Evolutionary conservation across 2,113 vertebrate species (phyloP), one percentile per base, ranked within the genome.

Genomic region (Passer domesticus): DNA sequence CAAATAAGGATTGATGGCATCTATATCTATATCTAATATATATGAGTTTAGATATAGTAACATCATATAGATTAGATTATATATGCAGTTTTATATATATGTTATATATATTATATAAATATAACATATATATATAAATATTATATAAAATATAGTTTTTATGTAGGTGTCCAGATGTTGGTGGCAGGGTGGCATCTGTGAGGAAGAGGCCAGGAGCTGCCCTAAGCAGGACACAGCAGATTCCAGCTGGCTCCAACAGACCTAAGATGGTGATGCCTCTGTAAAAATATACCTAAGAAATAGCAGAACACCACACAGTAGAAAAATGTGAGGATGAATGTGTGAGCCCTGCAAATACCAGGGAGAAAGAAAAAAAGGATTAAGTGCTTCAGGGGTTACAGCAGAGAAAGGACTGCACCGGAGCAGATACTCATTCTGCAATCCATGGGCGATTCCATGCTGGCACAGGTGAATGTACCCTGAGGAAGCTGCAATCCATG

Each of bases 361-460:
- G 89, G 20, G 13, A 73, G 5, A 77, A 52, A 72, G 7, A 41
- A 73, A 30, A 25, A 46, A 47, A 13, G 5, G 7, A 73, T 13
- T 3, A 87, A 46, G 20, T 50, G 19, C 15, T 64, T 9, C 25
- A 53, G 28, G 3, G 12, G 2, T 19, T 58, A 31, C 3, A 74
- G 24, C 3, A 49, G n/a, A 77, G 27, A 50, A 24, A 76, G 7
- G 11, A 33, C 47, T 4, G 0, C 37, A n/a, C 10, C 0, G 1
- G 70, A 37, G 23, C 31, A 84, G 47, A 44, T 31, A 63, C 3
- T 11, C 35, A 44, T 9, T 13, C 15, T 70, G 28, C 37, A 73
- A 13, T 8, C 44, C 39, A 55, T 46, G 28, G 14, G 39, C 3
- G 6, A 72, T 8, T 27, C 33, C 31, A 22, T 22, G 16, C 10